phyloP scores from a whole-genome alignment of 2,888 invertebrate species.

The Luperina nickerlii region DNA sequence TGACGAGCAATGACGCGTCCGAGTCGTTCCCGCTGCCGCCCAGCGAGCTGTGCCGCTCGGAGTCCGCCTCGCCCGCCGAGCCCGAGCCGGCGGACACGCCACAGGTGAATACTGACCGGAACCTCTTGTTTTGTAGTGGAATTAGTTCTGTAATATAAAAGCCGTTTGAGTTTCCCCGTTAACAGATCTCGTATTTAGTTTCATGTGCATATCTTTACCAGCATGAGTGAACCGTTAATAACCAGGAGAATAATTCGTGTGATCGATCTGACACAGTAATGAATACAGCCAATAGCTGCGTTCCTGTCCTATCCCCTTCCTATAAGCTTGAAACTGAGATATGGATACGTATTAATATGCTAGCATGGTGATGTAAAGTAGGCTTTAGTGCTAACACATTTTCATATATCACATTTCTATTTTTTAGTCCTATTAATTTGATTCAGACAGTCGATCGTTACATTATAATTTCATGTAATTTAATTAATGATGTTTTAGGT shows the following conservation, averaged over 20 bases:
- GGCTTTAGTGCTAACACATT: conserved; percentile 80
- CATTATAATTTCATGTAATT: conserved; percentile 16
- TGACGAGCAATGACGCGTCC: conserved; percentile 54
- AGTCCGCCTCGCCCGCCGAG: conserved; percentile 58
- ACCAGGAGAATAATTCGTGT: conserved; percentile 80
- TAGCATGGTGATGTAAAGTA: conserved; percentile 74
- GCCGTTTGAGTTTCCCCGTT: conserved; percentile 79
- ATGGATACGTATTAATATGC: conserved; percentile 64
- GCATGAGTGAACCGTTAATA: conserved; percentile 86
- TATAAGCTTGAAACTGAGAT: conserved; percentile 70
- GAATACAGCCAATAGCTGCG: conserved; percentile 69
- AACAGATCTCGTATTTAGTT: conserved; percentile 84
- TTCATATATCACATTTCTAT: background rate
- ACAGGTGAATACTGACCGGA: conserved; percentile 87
- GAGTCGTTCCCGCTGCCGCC: conserved; percentile 59
- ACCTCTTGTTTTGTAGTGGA: conserved; percentile 86
- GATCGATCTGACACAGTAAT: conserved; percentile 71
- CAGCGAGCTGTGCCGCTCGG: conserved; percentile 63
- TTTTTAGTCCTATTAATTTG: background rate
- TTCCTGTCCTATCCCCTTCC: conserved; percentile 71
- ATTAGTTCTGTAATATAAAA: conserved; percentile 83
- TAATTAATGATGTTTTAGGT: background rate
- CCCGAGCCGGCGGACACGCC: conserved; percentile 62
- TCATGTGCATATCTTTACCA: conserved; percentile 84
- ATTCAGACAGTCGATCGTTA: background rate